Evolutionary conservation across 92 coral and sea anemone genomes (phyloP).

Genomic region (Zoanthus sansibaricus): DNA sequence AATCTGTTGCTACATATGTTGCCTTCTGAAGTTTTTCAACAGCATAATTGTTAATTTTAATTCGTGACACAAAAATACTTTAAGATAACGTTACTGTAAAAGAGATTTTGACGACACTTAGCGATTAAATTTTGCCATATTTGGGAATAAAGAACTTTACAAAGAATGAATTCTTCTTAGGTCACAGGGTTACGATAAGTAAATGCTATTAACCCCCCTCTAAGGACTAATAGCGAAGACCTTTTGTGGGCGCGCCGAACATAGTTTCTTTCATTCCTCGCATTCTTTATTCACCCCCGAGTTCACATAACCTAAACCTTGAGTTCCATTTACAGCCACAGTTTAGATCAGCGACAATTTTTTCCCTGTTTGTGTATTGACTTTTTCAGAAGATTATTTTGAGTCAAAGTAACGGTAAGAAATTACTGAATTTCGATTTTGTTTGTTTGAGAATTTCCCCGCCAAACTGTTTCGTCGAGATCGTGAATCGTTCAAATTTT

Average conservation of each 20-base stretch:
- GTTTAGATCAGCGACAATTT: constrained; percentile 50
- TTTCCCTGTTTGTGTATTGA: constrained; percentile 37
- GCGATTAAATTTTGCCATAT: constrained; percentile 47
- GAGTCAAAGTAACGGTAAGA: constrained; percentile 25
- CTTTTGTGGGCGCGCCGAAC: constrained; percentile 99
- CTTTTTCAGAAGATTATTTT: constrained; percentile 25
- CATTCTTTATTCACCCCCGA: constrained; percentile 96
- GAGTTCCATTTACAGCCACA: constrained; percentile 57
- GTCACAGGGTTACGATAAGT: constrained; percentile 68
- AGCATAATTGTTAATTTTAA: background rate
- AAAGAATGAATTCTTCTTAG: constrained; percentile 85
- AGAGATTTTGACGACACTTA: constrained; percentile 21
- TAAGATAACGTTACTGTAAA: constrained; percentile 35
- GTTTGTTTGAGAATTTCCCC: constrained; percentile 77
- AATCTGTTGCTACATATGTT: background rate
- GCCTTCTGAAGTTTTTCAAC: background rate
- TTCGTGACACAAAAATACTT: constrained; percentile 18
- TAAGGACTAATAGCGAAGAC: constrained; percentile 77
- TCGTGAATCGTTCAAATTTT: constrained; percentile 98
- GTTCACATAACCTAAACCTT: constrained; percentile 62
- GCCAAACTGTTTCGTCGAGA: constrained; percentile 72
- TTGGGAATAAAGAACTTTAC: constrained; percentile 41
- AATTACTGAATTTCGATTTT: constrained; percentile 32
- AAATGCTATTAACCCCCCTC: constrained; percentile 92
- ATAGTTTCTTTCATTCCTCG: constrained; percentile 98